These are phyloP conservation scores for Tetrapedia diversipes DNA, from an alignment of 2,888 invertebrate species.

Conservation along the genomic window DNA sequence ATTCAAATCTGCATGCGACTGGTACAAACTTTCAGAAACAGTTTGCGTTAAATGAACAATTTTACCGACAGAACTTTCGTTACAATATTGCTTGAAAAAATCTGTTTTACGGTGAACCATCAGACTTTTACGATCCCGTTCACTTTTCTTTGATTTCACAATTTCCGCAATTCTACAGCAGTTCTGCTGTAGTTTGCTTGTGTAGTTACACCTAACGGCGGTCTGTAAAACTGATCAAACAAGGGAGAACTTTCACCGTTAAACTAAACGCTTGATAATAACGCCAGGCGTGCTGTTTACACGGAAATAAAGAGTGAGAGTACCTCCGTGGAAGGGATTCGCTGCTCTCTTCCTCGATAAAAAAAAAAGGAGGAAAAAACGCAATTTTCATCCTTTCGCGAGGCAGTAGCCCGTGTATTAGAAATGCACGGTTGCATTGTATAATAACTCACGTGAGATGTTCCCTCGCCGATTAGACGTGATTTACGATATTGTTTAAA, in stretches of 20 bases:
- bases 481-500: background rate
- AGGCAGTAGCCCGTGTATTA: background rate
- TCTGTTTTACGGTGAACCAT: background rate
- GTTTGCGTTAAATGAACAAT: too few species aligned
- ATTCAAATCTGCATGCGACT: too few species aligned
- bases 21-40: background rate
- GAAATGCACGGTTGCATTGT: background rate
- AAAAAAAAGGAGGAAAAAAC: too few species aligned
- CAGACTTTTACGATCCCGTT: background rate
- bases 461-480: background rate
- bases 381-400: slow-evolving; percentile 44
- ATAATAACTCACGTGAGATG: background rate
- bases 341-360: slow-evolving; percentile 27
- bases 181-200: slow-evolving; percentile 25
- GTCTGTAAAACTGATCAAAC: slow-evolving; percentile 21
- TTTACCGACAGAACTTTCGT: background rate
- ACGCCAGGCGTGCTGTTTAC: slow-evolving; percentile 36
- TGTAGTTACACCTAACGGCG: slow-evolving; percentile 14
- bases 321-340: slow-evolving; percentile 34
- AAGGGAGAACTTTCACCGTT: slow-evolving; percentile 62
- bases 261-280: slow-evolving; percentile 56
- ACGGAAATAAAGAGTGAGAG: slow-evolving; percentile 55
- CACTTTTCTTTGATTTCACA: background rate
- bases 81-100: background rate
- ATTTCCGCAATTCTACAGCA: slow-evolving; percentile 27